Percentiles rank a stretch among this genome's conserved stretches.
phyloP scores from a whole-genome alignment of 2,113 vertebrate genomes.

The Pygoscelis adeliae region DNA sequence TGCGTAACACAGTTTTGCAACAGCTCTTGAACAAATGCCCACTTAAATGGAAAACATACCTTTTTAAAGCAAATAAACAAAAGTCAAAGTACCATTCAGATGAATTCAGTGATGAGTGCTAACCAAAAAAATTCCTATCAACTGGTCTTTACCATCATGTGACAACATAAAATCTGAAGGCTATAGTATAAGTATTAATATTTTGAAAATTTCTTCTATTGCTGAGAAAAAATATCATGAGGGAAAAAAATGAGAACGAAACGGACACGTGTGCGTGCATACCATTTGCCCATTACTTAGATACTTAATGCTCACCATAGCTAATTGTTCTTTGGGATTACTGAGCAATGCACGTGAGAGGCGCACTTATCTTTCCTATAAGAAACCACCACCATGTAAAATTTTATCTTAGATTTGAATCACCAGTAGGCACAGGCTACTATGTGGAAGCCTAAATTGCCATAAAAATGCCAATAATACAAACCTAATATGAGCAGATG shows the following conservation, averaged over 20 bases:
- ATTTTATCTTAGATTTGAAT: neutral
- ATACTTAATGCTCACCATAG: neutral
- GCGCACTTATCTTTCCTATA: neutral
- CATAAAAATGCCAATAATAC: neutral
- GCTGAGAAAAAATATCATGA: neutral
- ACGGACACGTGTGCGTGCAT: too few species aligned
- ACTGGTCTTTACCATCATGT: neutral
- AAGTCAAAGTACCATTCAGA: neutral
- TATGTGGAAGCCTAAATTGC: rapidly evolving
- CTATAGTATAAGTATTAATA: neutral
- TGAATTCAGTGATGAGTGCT: neutral
- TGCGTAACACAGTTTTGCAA: constrained; percentile 66
- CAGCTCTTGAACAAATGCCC: constrained; percentile 23
- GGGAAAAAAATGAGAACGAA: neutral
- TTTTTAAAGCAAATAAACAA: neutral
- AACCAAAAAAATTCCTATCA: neutral
- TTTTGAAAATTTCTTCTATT: neutral
- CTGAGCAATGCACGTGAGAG: rapidly evolving
- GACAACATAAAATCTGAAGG: neutral
- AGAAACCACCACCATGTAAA: neutral
- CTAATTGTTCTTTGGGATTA: neutral
- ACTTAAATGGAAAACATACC: constrained; percentile 57
- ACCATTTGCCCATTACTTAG: neutral
- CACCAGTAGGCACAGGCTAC: neutral
- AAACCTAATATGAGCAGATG: neutral